Evolutionary conservation across 2,797 vertebrate genomes (phyloP), one percentile per base, ranked within the genome.

Genomic region (Cryptoblepharus egeriae): DNA sequence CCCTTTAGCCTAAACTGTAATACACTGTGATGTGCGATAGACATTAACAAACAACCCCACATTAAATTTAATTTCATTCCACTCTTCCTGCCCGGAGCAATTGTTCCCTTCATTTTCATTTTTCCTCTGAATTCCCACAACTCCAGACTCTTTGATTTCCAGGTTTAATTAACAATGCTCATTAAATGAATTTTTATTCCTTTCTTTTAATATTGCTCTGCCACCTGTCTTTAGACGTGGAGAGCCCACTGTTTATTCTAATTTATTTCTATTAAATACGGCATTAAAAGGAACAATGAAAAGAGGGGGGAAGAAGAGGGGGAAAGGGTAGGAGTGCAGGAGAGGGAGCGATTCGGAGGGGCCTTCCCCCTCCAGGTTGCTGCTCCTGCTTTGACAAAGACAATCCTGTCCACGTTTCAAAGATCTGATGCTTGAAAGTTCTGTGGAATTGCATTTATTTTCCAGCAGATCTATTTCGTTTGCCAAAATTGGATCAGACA

Each of bases 161-260:
- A 95, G 94, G 92, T 95, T 95, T 95, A 95, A 95, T 95, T 95
- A 95, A 95, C 93, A 94, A 93, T 92, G 91, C 94, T 94, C 94
- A 95, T 95, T 95, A 95, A 95, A 93, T 87, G 92, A 85, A 90
- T 95, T 95, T 93, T 93, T 94, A 94, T 95, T 94, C 90, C 91
- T 92, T 91, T 94, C 92, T 94, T 94, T 95, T 92, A 92, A 93
- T 95, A 95, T 95, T 77, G 82, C 84, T 81, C 90, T 78, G 86
- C 92, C 94, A 95, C 94, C 93, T 95, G 94, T 93, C 94, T 95
- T 93, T 88, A 89, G 91, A 91, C 88, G 71, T 90, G 61, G 77
- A 79, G 35, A 83, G 88, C 89, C 91, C 90, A 88, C 92, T 88
- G 32, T 92, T 93, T 94, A 92, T 93, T 93, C 89, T 89, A 89